phyloP scores from a whole-genome alignment of 2,797 vertebrate species.

The Phaenicophaeus curvirostris region DNA sequence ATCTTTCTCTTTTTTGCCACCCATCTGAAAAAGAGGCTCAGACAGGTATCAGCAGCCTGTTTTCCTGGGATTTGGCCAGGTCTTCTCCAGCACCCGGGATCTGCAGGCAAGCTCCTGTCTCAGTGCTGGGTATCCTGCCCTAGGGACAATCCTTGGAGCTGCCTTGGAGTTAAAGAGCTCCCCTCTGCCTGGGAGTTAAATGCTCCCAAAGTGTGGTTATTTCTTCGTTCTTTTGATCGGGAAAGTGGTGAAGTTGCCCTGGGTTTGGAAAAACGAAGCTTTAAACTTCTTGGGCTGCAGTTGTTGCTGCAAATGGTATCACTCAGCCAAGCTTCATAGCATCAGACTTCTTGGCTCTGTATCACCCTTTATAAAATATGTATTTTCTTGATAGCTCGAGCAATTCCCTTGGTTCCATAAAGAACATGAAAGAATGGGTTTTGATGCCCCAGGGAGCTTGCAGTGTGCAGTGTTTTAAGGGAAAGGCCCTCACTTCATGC shows the following conservation, averaged over 20 bases:
- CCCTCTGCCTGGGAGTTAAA: background rate
- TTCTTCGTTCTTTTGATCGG: background rate
- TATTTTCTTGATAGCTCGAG: background rate
- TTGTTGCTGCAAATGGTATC: background rate
- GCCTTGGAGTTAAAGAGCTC: background rate
- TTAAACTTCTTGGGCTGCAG: background rate
- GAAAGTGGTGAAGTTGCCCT: background rate
- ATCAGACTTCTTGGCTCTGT: background rate
- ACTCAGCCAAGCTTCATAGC: background rate
- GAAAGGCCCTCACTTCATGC: background rate
- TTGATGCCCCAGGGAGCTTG: background rate
- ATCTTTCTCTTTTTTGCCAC: background rate
- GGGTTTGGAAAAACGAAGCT: background rate
- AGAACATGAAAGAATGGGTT: background rate
- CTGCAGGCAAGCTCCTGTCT: background rate
- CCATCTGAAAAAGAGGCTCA: background rate
- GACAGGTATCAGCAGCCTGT: background rate
- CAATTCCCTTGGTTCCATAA: background rate
- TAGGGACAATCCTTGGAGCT: background rate
- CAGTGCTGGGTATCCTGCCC: background rate
- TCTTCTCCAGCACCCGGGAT: background rate
- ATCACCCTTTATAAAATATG: background rate
- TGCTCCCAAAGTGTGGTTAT: background rate
- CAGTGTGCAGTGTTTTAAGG: conserved; percentile 1
- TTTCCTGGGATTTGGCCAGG: background rate